Base-by-base conservation (phyloP, 1,140 invertebrate species). In the Sesamia nonagrioides region DNA sequence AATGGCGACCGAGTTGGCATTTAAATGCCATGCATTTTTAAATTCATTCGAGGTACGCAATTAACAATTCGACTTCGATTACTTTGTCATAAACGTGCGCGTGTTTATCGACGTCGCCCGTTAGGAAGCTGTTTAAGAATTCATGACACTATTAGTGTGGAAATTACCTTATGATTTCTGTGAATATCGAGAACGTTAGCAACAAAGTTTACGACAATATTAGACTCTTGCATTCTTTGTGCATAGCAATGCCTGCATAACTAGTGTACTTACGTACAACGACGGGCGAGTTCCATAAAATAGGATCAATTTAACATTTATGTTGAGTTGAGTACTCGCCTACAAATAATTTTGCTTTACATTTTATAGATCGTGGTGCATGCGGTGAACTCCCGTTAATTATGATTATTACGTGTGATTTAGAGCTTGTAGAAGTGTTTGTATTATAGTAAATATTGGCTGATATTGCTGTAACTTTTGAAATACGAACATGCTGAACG, bases 11-110 rank as follows among this genome's bases (percentile, higher is more conserved):
- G 84, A 82, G 87, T 83, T 94, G 93, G 89, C 93, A 94, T 94
- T 94, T 94, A 94, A 94, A 94, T 94, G 93, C 92, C 93, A 94
- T 91, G 87, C 89, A 88, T 93, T 94, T 94, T 94, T 94, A 92
- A 89, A 94, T 91, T 92, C 91, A 91, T 90, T 81, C 89, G 85
- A 88, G 88, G 88, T 89, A 89, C 86, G 86, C 87, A 94, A 93
- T 94, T 92, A 94, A 92, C 87, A 90, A 91, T 92, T 90, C 87
- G 84, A 87, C 86, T 92, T 90, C 89, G 90, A 92, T 92, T 91
- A 92, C 90, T 91, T 89, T 92, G 91, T 92, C 88, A 89, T 92
- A 91, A 91, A 89, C 82, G 83, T 83, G 82, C 81, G 86, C 72
- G 81, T 87, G 79, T 86, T 82, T 88, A 86, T 83, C 79, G 79